These are phyloP conservation scores for Triplophysa yarkandensis DNA, from an alignment of 2,797 vertebrate species.

Conservation along the genomic window DNA sequence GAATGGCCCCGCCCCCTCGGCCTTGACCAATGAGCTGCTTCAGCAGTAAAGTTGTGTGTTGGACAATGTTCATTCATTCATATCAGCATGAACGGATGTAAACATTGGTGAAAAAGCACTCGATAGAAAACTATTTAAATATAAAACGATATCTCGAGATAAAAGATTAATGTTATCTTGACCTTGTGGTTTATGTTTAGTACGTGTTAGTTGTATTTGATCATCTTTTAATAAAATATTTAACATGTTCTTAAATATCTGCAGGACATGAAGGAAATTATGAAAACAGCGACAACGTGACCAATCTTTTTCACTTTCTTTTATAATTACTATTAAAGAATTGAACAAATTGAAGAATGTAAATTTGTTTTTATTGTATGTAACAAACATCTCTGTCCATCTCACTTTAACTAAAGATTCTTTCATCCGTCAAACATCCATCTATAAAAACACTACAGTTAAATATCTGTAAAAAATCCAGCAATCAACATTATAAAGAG, in stretches of 20 bases:
- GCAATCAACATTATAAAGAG: neutral
- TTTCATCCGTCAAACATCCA: neutral
- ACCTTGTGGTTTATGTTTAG: neutral
- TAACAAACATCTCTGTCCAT: neutral
- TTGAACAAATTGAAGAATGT: neutral
- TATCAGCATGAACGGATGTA: neutral
- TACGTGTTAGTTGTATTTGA: no score
- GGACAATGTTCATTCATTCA: neutral
- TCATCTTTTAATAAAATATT: no score
- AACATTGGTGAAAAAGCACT: neutral
- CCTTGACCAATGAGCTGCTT: constrained; percentile 65
- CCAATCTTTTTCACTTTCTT: neutral
- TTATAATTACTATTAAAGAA: neutral
- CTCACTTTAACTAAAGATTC: neutral
- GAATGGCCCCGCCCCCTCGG: constrained; percentile 83
- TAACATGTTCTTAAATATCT: no score
- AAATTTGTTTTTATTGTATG: constrained; percentile 28
- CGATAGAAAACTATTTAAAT: no score
- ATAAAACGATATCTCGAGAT: neutral
- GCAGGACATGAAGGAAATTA: neutral
- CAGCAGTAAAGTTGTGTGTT: neutral
- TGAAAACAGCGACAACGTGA: no score
- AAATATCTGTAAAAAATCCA: constrained; percentile 22
- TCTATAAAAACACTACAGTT: constrained; percentile 1
- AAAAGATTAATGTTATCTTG: neutral